A percentile compares a stretch with the other conserved stretches of the same genome.
phyloP scores from a whole-genome alignment of 2,113 vertebrate genomes.

The Polyodon spathula region DNA sequence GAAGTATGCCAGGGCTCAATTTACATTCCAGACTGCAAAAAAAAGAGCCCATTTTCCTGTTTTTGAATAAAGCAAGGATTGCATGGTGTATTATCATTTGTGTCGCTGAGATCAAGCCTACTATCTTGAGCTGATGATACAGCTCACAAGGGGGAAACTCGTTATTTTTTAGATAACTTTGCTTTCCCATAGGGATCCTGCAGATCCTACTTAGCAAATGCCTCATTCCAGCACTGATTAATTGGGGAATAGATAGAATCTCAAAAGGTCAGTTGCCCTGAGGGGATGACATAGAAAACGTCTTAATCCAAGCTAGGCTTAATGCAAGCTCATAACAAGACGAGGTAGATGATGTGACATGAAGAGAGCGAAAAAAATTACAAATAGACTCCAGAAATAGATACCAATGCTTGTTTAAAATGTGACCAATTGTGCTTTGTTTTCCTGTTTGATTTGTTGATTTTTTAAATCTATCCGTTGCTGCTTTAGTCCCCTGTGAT shows the following conservation, averaged over 20 bases:
- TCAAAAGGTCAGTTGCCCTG: constrained; percentile 66
- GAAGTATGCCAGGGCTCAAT: constrained; percentile 31
- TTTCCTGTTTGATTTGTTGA: background rate
- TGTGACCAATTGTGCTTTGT: background rate
- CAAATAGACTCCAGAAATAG: background rate
- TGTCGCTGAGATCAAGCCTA: constrained; percentile 40
- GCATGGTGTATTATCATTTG: constrained; percentile 32
- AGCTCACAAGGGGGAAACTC: constrained; percentile 52
- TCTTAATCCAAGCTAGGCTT: constrained; percentile 52
- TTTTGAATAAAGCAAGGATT: constrained; percentile 31
- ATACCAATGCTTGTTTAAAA: constrained; percentile 3
- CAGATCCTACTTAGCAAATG: constrained; percentile 60
- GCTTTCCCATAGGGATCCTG: constrained; percentile 58
- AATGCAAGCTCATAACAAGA: constrained; percentile 42
- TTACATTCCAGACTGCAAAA: constrained; percentile 29
- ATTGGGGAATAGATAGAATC: constrained; percentile 65
- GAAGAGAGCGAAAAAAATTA: constrained; percentile 17
- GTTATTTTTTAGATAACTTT: constrained; percentile 72
- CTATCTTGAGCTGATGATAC: constrained; percentile 48
- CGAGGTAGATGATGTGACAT: constrained; percentile 25
- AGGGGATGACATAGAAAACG: constrained; percentile 55
- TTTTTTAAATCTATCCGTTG: background rate
- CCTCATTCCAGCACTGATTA: constrained; percentile 70
- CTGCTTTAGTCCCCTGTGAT: background rate
- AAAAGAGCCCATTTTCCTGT: constrained; percentile 21